Evolutionary conservation across 2,113 vertebrate species (phyloP).

Genomic region (Rhodinocichla rosea): DNA sequence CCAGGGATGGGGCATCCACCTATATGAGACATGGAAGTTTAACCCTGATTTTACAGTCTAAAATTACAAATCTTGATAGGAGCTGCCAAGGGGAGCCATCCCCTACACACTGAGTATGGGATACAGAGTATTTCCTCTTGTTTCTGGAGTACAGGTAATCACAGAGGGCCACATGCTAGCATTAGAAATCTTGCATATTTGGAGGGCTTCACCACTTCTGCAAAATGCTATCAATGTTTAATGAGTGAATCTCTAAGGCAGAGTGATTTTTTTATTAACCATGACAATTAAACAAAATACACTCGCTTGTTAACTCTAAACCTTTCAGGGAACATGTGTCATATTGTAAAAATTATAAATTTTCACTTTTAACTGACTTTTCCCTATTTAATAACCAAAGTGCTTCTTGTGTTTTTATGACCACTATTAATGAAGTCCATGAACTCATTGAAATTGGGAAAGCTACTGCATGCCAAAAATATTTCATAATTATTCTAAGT

Average conservation of each 20-base stretch:
- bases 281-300: not conserved
- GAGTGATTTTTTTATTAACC: not conserved
- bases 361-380: not conserved
- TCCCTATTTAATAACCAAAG: not conserved
- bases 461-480: not conserved
- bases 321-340: not conserved
- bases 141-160: not conserved
- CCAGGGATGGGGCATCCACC: not conserved
- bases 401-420: not conserved
- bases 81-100: not conserved
- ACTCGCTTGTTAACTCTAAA: not conserved
- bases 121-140: fast-evolving
- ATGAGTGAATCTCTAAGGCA: not conserved
- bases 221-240: not conserved
- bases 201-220: not conserved
- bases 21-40: not conserved
- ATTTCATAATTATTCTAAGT: not conserved
- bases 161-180: not conserved
- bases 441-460: not conserved
- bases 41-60: not conserved
- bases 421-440: not conserved
- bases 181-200: not conserved
- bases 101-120: not conserved
- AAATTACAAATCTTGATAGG: fast-evolving
- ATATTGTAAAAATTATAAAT: not conserved